Base-by-base conservation (phyloP, 2,797 vertebrate genomes). In the Kryptolebias ocellatus region DNA sequence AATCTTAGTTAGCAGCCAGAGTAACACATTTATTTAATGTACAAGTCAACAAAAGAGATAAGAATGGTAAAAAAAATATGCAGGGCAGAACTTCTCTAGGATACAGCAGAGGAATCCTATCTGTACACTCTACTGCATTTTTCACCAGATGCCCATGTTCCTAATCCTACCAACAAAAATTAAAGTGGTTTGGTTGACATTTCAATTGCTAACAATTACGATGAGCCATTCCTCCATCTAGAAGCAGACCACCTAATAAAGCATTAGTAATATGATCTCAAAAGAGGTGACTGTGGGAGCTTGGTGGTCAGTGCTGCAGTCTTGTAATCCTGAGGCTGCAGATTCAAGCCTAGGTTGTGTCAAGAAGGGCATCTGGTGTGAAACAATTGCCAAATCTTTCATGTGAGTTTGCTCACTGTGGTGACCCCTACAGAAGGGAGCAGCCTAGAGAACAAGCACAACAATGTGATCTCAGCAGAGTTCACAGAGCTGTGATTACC, bases 401-500 rank as follows among this genome's bases (percentile, higher is more conserved):
- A 24, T 24, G 20, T 24, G 20, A 24, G 20, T 24, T 24, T 24
- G 20, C 20, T 24, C 20, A 24, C 20, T 24, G 20, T 24, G 20
- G 20, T 24, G 20, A 24, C 20, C 20, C 20, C 20, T 24, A 24
- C 20, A 24, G 20, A 24, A 24, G 20, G 20, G 20, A 24, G 20
- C 20, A 24, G 20, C 20, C 20, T 24, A 24, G 20, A 24, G 20
- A 24, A 24, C 20, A 24, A 24, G 20, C 20, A 24, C 20, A 24
- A 24, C 20, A 29, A 24, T 11, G 31, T 16, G 24, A 53, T 52
- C 27, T 29, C 8, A 16, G 39, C 12, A 15, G 17, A 53, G n/a
- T 42, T 47, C 45, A 20, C 37, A 42, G 39, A 42, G 12, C 28
- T 39, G 57, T 65, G 51, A 76, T 80, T 72, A 67, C 27, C n/a